phyloP scores from a whole-genome alignment of 2,113 vertebrate species.

The Dipodomys stephensi region DNA sequence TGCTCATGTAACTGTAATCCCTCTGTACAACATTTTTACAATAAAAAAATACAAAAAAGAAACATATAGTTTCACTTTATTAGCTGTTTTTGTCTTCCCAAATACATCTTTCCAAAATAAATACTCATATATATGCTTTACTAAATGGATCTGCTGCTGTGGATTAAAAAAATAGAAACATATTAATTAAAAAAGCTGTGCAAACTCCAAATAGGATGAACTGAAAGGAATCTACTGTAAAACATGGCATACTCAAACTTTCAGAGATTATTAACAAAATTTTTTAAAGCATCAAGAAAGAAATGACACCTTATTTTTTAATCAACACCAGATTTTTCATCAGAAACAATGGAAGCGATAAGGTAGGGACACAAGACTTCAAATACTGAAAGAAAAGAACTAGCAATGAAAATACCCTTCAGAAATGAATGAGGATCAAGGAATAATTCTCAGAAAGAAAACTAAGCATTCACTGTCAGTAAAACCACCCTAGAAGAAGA shows the following conservation, averaged over 20 bases:
- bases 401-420: conserved; percentile 18
- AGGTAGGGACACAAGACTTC: background rate
- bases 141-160: too few species aligned
- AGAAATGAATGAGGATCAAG: background rate
- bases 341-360: background rate
- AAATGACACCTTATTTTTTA: conserved; percentile 24
- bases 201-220: background rate
- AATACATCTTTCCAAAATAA: too few species aligned
- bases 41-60: background rate
- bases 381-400: conserved; percentile 20
- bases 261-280: conserved; percentile 8
- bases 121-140: too few species aligned
- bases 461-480: conserved; percentile 19
- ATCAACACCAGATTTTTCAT: conserved; percentile 16
- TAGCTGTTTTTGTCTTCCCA: too few species aligned
- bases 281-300: background rate
- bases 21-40: too few species aligned
- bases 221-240: background rate
- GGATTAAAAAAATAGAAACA: too few species aligned
- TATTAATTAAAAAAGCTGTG: background rate
- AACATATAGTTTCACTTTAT: background rate
- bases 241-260: background rate
- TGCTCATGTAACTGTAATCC: too few species aligned
- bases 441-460: conserved; percentile 39
- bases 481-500: conserved; percentile 26